Conservation (phyloP, 2,797 vertebrate species). For the Pyrocephalus nanus region DNA sequence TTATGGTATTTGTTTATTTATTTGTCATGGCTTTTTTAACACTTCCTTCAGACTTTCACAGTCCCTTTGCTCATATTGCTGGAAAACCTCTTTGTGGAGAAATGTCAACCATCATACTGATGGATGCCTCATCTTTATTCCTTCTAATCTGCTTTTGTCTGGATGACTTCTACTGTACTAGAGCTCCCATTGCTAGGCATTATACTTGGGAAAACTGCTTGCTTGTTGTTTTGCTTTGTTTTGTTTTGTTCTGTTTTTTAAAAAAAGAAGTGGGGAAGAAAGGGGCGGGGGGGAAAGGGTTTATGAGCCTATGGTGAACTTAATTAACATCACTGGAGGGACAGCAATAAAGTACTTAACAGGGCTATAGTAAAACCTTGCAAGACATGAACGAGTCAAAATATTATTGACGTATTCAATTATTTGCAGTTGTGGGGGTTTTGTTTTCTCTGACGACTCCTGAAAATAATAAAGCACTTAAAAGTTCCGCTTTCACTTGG, state of each 20-base stretch:
- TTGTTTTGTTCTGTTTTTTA: not conserved
- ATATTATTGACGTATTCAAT: conserved; percentile 63
- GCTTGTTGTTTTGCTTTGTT: not conserved
- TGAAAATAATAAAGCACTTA: conserved; percentile 59
- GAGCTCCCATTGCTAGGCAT: not conserved
- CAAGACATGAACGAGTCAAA: conserved; percentile 19
- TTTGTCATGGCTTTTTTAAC: not conserved
- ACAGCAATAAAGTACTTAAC: conserved; percentile 45
- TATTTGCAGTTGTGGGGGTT: conserved; percentile 59
- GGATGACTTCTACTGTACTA: not conserved
- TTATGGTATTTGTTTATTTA: not conserved
- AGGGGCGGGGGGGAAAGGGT: not conserved
- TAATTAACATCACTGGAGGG: conserved; percentile 57
- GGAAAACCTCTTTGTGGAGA: not conserved
- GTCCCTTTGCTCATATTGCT: not conserved
- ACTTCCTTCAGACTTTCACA: not conserved
- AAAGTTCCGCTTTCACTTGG: conserved; percentile 52
- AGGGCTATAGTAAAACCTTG: not conserved
- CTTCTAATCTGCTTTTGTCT: not conserved
- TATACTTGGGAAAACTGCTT: not conserved
- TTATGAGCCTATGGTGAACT: conserved; percentile 52
- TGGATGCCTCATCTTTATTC: not conserved
- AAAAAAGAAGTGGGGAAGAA: not conserved
- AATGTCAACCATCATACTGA: not conserved
- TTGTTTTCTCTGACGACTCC: conserved; percentile 32